Percentiles rank a stretch among this genome's conserved stretches.
These are phyloP conservation scores for Sus cebifrons DNA, from an alignment of 2,797 vertebrate species.

Conservation along the genomic window DNA sequence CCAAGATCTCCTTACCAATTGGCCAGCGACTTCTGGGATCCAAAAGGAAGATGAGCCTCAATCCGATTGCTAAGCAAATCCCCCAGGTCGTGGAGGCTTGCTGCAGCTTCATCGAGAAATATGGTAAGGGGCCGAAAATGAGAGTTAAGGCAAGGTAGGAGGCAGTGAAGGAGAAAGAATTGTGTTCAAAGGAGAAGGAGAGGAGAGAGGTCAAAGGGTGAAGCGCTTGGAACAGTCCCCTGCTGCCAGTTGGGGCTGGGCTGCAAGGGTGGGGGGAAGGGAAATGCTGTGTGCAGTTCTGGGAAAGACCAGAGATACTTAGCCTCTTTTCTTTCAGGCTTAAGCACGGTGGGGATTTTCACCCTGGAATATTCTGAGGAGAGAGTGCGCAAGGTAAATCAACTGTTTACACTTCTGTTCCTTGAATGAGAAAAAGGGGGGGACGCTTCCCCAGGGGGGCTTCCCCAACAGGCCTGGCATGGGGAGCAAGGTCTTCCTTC, in stretches of 20 bases:
- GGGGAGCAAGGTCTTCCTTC: background rate
- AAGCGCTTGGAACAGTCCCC: background rate
- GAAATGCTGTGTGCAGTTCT: background rate
- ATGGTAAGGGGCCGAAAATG: conserved; percentile 90
- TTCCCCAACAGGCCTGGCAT: background rate
- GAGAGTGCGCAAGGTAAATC: conserved; percentile 95
- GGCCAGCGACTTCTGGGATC: conserved; percentile 90
- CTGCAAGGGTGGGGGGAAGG: background rate
- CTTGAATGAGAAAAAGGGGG: conserved; percentile 10
- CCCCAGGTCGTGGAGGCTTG: conserved; percentile 95
- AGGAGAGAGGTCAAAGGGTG: background rate
- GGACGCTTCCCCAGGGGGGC: background rate
- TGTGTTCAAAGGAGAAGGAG: background rate
- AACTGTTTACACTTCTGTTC: background rate
- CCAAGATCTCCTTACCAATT: conserved; percentile 92
- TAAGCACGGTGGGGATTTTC: conserved; percentile 96
- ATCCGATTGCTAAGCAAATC: conserved; percentile 96
- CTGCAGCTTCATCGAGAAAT: conserved; percentile 94
- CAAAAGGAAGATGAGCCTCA: conserved; percentile 94
- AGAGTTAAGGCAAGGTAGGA: background rate
- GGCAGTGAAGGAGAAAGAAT: background rate
- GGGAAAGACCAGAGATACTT: background rate
- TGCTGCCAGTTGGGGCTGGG: background rate
- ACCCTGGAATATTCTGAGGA: conserved; percentile 95
- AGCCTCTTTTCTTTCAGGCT: conserved; percentile 90